phyloP scores from a whole-genome alignment of 2,888 invertebrate genomes.

The Stegophylla sp. region DNA sequence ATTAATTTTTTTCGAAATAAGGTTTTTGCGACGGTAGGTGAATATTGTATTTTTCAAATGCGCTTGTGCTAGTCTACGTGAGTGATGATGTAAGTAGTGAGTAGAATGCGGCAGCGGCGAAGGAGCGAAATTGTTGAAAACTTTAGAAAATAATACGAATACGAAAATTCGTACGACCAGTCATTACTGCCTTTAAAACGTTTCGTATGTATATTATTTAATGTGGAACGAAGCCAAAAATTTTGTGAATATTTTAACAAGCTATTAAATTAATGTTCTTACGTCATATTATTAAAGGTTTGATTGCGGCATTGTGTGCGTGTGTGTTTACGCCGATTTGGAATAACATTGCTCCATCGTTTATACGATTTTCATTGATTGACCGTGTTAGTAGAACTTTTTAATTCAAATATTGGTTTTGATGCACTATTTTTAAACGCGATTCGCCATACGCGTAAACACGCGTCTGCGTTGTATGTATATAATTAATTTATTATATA shows the following conservation, averaged over 20 bases:
- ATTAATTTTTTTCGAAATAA: no score
- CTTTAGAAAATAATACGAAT: no score
- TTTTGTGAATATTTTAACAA: constrained; percentile 4
- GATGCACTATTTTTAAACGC: background rate
- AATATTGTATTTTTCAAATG: no score
- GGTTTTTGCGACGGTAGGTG: no score
- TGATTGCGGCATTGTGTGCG: constrained; percentile 9
- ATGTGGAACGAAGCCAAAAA: constrained; percentile 6
- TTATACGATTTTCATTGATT: background rate
- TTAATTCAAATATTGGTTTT: background rate
- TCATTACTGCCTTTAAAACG: background rate
- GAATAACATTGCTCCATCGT: background rate
- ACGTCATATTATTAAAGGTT: constrained; percentile 19
- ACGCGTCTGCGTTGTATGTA: no score
- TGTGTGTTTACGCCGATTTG: constrained; percentile 12
- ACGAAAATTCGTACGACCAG: background rate
- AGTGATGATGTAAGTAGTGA: no score
- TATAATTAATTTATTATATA: no score
- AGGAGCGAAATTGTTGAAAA: no score
- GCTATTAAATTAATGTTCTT: constrained; percentile 17
- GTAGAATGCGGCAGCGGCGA: no score
- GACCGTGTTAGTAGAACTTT: background rate
- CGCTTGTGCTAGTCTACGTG: no score
- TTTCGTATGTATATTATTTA: background rate
- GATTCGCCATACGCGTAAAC: no score